Conservation (phyloP, 1,140 invertebrate species). For the Ctenoplectra terminalis region DNA sequence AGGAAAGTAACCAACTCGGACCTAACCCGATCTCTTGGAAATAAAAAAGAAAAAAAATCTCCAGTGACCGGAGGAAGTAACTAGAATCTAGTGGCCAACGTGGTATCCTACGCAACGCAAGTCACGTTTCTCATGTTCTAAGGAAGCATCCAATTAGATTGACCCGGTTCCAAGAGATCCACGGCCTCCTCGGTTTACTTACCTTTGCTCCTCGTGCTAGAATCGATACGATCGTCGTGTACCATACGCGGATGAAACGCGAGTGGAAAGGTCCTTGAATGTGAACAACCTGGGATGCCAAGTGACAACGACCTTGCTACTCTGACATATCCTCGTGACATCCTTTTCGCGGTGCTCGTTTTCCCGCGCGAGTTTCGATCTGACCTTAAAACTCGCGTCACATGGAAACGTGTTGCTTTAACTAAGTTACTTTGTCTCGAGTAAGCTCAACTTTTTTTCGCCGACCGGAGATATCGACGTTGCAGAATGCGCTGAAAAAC, state of each 20-base stretch:
- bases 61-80: neutral
- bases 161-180: slow-evolving; percentile 21
- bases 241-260: neutral
- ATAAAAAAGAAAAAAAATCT: too few relatives aligned
- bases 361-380: neutral
- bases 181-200: slow-evolving; percentile 28
- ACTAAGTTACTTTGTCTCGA: neutral
- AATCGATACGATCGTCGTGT: slow-evolving; percentile 31
- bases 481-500: neutral
- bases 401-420: neutral
- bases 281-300: slow-evolving; percentile 20
- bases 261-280: slow-evolving; percentile 51
- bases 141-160: slow-evolving; percentile 9
- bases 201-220: slow-evolving; percentile 23
- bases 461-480: neutral
- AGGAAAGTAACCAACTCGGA: too few relatives aligned
- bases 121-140: neutral
- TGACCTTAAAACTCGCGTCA: slow-evolving; percentile 18
- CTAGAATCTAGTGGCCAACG: neutral
- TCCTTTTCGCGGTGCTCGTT: slow-evolving; percentile 20
- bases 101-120: neutral
- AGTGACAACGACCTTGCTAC: slow-evolving; percentile 51
- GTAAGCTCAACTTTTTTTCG: neutral
- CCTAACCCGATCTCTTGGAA: too few relatives aligned
- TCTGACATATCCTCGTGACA: slow-evolving; percentile 43